phyloP scores from a whole-genome alignment of 2,113 vertebrate genomes.

The Antechinus flavipes region DNA sequence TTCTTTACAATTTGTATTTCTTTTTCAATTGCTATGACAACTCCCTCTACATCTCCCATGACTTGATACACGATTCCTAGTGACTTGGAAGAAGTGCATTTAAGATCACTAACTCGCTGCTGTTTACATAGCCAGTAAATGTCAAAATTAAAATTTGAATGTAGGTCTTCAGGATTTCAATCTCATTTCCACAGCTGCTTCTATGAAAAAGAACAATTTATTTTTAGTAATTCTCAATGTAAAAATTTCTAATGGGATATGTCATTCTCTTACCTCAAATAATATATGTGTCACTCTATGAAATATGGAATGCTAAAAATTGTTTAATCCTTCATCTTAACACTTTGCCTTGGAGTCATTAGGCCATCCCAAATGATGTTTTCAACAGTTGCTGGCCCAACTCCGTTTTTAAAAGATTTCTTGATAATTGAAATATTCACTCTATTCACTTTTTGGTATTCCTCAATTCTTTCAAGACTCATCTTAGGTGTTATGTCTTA shows the following conservation, averaged over 20 bases:
- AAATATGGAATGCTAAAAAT: constrained; percentile 63
- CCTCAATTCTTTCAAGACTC: not conserved
- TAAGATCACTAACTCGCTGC: not conserved
- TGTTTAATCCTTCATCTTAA: constrained; percentile 75
- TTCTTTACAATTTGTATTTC: no score
- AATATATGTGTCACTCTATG: not conserved
- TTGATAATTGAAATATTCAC: not conserved
- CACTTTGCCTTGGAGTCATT: constrained; percentile 84
- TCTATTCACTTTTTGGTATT: not conserved
- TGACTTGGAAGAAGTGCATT: not conserved
- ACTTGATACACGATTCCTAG: not conserved
- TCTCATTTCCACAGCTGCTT: not conserved
- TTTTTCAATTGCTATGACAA: not conserved
- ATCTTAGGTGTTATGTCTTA: not conserved
- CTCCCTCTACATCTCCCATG: not conserved
- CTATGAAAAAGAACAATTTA: not conserved
- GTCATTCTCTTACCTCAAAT: not conserved
- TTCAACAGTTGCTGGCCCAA: constrained; percentile 21
- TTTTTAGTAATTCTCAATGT: not conserved
- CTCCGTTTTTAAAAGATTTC: not conserved
- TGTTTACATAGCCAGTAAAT: not conserved
- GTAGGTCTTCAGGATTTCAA: not conserved
- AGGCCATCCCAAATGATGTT: constrained; percentile 76
- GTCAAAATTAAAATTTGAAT: not conserved
- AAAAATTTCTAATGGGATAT: constrained; percentile 8